phyloP scores from a whole-genome alignment of 2,113 vertebrate genomes.

The Megalops atlanticus region DNA sequence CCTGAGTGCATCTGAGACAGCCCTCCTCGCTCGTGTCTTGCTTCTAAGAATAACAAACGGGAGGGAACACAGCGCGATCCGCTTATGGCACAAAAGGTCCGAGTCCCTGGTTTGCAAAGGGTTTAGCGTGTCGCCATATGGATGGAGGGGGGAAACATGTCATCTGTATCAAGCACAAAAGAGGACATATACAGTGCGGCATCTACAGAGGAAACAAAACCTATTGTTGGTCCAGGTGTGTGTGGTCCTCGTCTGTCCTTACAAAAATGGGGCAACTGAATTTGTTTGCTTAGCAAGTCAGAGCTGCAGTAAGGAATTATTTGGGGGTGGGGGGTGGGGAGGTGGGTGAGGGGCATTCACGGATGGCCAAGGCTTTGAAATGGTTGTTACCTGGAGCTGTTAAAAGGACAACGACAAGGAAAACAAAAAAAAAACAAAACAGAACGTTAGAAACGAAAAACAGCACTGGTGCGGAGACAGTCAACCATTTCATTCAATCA shows the following conservation, averaged over 20 bases:
- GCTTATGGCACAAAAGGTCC: constrained; percentile 43
- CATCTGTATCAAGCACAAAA: constrained; percentile 75
- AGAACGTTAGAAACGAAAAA: constrained; percentile 75
- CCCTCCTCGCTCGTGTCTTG: constrained; percentile 36
- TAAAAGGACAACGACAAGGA: constrained; percentile 74
- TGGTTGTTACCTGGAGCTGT: constrained; percentile 85
- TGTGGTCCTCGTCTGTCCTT: constrained; percentile 71
- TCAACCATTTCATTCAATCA: constrained; percentile 76
- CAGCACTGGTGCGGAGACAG: constrained; percentile 75
- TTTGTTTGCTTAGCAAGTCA: constrained; percentile 77
- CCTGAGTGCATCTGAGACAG: constrained; percentile 44
- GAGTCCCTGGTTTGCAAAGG: constrained; percentile 64
- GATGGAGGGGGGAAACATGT: constrained; percentile 56
- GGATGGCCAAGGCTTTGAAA: constrained; percentile 82
- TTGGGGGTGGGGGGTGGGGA: constrained; percentile 50
- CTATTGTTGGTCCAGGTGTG: constrained; percentile 73
- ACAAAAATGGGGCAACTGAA: constrained; percentile 72
- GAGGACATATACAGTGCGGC: constrained; percentile 48
- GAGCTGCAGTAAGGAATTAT: constrained; percentile 79
- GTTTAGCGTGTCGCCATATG: constrained; percentile 62
- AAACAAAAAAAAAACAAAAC: constrained; percentile 70
- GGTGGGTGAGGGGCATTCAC: constrained; percentile 73
- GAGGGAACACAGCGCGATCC: constrained; percentile 39
- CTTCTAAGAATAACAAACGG: constrained; percentile 32
- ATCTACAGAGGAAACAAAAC: constrained; percentile 57